A percentile compares a stretch with the other conserved stretches of the same genome.
Evolutionary conservation across 2,888 invertebrate species (phyloP).

Genomic region (Hemaris fuciformis): DNA sequence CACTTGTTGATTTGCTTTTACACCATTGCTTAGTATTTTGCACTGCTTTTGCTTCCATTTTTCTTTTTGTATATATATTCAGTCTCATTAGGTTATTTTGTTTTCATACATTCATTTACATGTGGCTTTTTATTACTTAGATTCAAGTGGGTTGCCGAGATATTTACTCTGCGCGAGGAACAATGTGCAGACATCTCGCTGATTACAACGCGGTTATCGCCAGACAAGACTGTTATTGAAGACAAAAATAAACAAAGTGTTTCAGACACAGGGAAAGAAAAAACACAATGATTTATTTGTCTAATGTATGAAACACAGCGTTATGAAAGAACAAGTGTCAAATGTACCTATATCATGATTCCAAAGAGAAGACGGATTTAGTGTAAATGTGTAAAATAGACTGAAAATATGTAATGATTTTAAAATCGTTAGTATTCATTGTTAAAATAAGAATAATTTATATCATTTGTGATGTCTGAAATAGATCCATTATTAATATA

Average conservation of each 20-base stretch:
- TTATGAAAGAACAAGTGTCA: not conserved
- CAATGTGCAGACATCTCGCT: constrained; percentile 26
- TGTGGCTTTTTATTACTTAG: constrained; percentile 44
- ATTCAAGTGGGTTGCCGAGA: constrained; percentile 66
- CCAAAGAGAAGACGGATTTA: not conserved
- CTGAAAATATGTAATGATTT: not conserved
- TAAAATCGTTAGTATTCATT: too few species aligned
- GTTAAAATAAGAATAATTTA: not conserved
- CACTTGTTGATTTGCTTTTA: constrained; percentile 18
- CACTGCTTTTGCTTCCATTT: constrained; percentile 16
- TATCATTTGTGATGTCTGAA: not conserved
- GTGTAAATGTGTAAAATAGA: not conserved
- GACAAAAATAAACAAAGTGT: constrained; percentile 27
- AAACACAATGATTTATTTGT: constrained; percentile 35
- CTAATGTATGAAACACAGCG: not conserved
- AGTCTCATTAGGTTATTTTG: constrained; percentile 49
- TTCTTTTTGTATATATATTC: constrained; percentile 30
- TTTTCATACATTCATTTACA: not conserved
- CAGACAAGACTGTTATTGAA: constrained; percentile 35
- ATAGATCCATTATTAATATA: too few species aligned
- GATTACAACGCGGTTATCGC: constrained; percentile 33
- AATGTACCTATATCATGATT: not conserved
- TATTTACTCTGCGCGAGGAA: constrained; percentile 55
- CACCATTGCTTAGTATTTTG: not conserved
- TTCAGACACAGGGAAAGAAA: constrained; percentile 20